Percentiles rank a stretch among this genome's conserved stretches.
These are phyloP conservation scores for Toxotes chatareus DNA, from an alignment of 2,113 vertebrate genomes.

Conservation along the genomic window DNA sequence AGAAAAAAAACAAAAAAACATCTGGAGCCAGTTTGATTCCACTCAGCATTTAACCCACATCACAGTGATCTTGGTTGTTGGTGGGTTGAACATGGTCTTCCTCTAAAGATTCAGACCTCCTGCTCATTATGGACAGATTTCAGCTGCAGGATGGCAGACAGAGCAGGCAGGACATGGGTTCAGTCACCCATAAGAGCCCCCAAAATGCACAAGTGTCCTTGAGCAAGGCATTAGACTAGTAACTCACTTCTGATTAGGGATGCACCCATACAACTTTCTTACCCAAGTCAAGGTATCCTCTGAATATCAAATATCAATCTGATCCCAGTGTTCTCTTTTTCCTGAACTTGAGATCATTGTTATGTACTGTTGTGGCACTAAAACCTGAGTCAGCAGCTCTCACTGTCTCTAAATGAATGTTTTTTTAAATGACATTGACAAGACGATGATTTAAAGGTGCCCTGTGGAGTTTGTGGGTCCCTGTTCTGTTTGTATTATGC, in stretches of 20 bases:
- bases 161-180: not conserved
- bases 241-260: not conserved
- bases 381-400: too few species aligned
- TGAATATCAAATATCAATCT: not conserved
- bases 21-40: slow-evolving; percentile 73
- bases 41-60: slow-evolving; percentile 61
- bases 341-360: too few species aligned
- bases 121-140: not conserved
- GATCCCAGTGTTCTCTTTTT: not conserved
- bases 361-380: too few species aligned
- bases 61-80: slow-evolving; percentile 58
- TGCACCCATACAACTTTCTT: not conserved
- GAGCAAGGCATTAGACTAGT: not conserved
- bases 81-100: slow-evolving; percentile 21
- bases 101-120: slow-evolving; percentile 9
- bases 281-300: not conserved
- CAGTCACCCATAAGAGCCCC: not conserved
- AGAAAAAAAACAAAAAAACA: slow-evolving; percentile 39
- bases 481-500: too few species aligned
- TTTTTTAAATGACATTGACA: too few species aligned
- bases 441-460: too few species aligned
- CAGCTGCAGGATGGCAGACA: not conserved
- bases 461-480: too few species aligned
- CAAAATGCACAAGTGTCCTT: not conserved
- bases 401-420: too few species aligned